Evolutionary conservation across 2,888 invertebrate genomes (phyloP), one percentile per base, ranked within the genome.

Genomic region (Gastracanthus pulcherrimus): DNA sequence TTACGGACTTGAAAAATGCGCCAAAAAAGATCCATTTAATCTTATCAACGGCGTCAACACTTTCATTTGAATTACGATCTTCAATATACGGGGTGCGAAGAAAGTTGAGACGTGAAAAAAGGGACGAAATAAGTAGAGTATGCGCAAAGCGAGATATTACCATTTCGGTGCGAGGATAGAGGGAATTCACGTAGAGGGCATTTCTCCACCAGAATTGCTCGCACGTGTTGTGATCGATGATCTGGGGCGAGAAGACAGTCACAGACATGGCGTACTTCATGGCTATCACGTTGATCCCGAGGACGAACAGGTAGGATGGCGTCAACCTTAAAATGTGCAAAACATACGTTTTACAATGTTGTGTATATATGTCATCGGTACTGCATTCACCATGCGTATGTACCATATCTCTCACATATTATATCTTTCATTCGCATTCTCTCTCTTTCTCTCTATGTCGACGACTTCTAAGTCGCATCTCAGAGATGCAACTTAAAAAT

Each of bases 151-250:
- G 11, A 29, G 13, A 70, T 81, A 91, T 91, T 86, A 95, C 95
- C 93, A 94, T 93, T 87, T 95, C 93, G 1, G 92, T 91, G 11
- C 91, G 88, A 0, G 94, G 93, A 85, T 93, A 95, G 41, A 94
- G 91, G 0, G 93, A 94, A 84, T 94, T 94, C 66, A 95, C 88
- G 86, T 94, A 95, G 0, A 95, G 91, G 16, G 94, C 90, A 88
- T 95, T 95, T 81, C 94, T 92, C 94, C 95, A 95, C 93, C 95
- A 94, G 88, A 93, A 93, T 45, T 89, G 87, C 80, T 93, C 93
- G 87, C 95, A 95, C 86, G 93, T 94, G 76, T 88, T 84, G 81
- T 93, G 92, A 89, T 95, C 95, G 48, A 90, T 89, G 69, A 93
- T 94, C 0, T 94, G 94, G 3, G 94, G 91, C 77, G 93, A 91